A percentile compares a stretch with the other conserved stretches of the same genome.
These are phyloP conservation scores for Stegana nigrithorax DNA, from an alignment of 2,888 invertebrate genomes.

Conservation along the genomic window DNA sequence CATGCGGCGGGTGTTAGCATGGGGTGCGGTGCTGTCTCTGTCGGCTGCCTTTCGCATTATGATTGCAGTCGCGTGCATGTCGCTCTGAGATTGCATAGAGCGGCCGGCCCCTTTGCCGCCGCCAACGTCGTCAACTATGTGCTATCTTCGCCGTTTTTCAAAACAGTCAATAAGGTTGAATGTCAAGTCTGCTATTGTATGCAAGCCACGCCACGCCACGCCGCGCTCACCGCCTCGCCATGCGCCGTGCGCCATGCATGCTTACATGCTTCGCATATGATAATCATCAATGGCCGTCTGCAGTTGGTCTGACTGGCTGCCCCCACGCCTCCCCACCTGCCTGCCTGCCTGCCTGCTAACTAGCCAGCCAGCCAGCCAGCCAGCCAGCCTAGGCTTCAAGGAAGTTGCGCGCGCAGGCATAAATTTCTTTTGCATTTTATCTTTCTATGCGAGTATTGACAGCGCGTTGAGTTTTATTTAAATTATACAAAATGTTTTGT, in stretches of 20 bases:
- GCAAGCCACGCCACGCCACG: neutral
- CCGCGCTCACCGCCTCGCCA: neutral
- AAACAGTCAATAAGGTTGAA: slow-evolving; percentile 35
- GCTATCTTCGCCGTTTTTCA: neutral
- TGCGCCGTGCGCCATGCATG: slow-evolving; percentile 17
- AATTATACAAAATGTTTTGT: slow-evolving; percentile 59
- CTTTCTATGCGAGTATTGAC: slow-evolving; percentile 47
- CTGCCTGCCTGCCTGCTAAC: slow-evolving; percentile 16
- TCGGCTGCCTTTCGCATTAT: slow-evolving; percentile 31
- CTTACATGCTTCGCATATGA: slow-evolving; percentile 39
- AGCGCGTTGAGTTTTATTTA: slow-evolving; percentile 46
- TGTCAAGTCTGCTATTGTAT: slow-evolving; percentile 19
- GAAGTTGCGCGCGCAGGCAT: slow-evolving; percentile 42
- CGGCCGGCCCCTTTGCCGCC: neutral
- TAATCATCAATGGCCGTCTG: too few relatives aligned
- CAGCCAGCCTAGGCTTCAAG: slow-evolving; percentile 44
- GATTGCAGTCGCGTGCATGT: slow-evolving; percentile 26
- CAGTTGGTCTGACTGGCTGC: too few relatives aligned
- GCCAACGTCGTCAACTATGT: neutral
- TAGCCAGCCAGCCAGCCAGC: neutral
- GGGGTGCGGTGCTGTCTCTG: neutral
- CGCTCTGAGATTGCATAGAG: neutral
- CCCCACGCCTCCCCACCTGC: too few relatives aligned
- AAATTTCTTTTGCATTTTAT: slow-evolving; percentile 12
- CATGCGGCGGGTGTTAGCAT: neutral